Evolutionary conservation across 2,797 vertebrate species (phyloP).

Genomic region (Pteronotus mesoamericanus): DNA sequence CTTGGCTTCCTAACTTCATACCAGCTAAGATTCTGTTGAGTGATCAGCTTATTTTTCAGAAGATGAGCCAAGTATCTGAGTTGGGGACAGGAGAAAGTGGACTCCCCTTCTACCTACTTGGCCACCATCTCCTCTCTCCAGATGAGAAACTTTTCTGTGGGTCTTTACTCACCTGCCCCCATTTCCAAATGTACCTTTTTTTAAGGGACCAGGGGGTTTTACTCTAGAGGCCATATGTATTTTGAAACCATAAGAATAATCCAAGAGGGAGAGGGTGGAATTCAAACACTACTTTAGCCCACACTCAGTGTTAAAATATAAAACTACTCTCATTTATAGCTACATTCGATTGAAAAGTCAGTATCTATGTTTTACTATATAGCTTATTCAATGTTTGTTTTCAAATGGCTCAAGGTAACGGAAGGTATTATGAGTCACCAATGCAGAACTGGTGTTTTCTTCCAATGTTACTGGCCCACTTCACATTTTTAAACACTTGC

Average conservation of each 20-base stretch:
- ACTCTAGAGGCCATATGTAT: not conserved
- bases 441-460: not conserved
- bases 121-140: too few relatives aligned
- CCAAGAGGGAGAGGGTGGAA: not conserved
- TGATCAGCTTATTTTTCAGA: too few relatives aligned
- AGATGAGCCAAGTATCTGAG: too few relatives aligned
- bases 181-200: not conserved
- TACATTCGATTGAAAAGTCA: not conserved
- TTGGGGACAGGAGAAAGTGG: too few relatives aligned
- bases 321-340: not conserved
- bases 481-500: slow-evolving; percentile 27
- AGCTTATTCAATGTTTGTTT: not conserved
- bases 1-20: too few relatives aligned
- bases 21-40: too few relatives aligned
- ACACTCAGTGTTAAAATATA: not conserved
- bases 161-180: not conserved
- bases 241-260: not conserved
- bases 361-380: not conserved
- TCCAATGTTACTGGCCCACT: not conserved
- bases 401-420: not conserved
- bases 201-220: not conserved
- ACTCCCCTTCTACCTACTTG: too few relatives aligned
- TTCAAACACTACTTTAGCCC: not conserved
- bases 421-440: not conserved
- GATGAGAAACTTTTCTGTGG: not conserved